These are phyloP conservation scores for Pseudeuparius sepicola DNA, from an alignment of 2,888 invertebrate species.

Conservation along the genomic window DNA sequence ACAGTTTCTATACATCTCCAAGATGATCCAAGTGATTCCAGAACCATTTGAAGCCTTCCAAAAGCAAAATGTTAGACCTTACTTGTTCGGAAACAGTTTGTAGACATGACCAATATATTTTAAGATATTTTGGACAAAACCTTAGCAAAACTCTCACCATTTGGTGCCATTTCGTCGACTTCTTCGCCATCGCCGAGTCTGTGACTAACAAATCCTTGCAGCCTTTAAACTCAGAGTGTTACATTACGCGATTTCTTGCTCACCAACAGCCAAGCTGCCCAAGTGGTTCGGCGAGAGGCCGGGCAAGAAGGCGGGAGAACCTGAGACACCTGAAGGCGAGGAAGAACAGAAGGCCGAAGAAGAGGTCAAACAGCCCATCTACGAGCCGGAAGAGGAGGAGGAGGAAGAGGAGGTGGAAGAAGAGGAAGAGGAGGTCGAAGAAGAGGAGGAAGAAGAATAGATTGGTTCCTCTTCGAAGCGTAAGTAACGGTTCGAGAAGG, in stretches of 20 bases:
- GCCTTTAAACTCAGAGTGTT: conserved; percentile 18
- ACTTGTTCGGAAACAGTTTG: no score
- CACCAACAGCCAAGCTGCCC: conserved; percentile 70
- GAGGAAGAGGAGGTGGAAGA: conserved; percentile 61
- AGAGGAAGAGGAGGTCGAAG: conserved; percentile 67
- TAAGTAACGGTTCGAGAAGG: not conserved
- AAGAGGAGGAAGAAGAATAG: conserved; percentile 56
- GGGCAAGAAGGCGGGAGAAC: conserved; percentile 83
- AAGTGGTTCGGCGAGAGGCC: conserved; percentile 95
- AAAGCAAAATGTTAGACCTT: no score
- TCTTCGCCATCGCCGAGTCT: no score
- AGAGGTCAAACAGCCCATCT: conserved; percentile 49
- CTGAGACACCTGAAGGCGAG: conserved; percentile 85
- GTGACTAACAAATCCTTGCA: conserved; percentile 16
- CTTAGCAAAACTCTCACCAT: no score
- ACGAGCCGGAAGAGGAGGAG: conserved; percentile 63
- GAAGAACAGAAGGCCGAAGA: conserved; percentile 74
- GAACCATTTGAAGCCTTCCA: no score
- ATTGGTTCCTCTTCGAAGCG: no score
- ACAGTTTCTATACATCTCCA: no score
- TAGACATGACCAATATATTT: no score
- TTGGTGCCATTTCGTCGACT: no score
- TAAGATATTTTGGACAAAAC: no score
- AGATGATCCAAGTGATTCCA: no score
- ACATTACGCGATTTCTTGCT: conserved; percentile 21